Evolutionary conservation across 2,113 vertebrate genomes (phyloP).

Genomic region (Odocoileus hemionus): DNA sequence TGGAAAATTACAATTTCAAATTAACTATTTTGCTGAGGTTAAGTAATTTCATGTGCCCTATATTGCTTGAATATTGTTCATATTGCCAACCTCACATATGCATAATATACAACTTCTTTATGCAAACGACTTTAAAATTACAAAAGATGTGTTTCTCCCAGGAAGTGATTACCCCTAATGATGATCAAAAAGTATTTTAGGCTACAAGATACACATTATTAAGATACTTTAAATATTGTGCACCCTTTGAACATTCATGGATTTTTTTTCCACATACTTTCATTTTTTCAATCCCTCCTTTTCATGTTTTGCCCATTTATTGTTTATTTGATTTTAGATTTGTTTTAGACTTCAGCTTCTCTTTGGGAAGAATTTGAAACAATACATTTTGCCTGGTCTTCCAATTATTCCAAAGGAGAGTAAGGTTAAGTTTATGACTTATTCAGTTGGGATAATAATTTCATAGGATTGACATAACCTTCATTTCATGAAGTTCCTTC

Average conservation of each 20-base stretch:
- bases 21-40: not conserved
- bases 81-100: not conserved
- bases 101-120: not conserved
- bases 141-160: not conserved
- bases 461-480: not conserved
- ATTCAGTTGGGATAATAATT: not conserved
- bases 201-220: not conserved
- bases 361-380: not conserved
- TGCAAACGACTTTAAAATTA: not conserved
- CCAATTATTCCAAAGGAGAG: not conserved
- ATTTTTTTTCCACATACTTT: not conserved
- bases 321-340: not conserved
- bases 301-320: not conserved
- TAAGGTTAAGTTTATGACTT: not conserved
- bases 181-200: not conserved
- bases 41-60: not conserved
- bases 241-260: not conserved
- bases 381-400: not conserved
- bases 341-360: not conserved
- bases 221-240: not conserved
- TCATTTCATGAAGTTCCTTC: not conserved
- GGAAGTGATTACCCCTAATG: not conserved
- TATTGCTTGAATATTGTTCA: not conserved
- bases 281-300: not conserved
- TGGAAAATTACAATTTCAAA: constrained; percentile 5